A percentile compares a stretch with the other conserved stretches of the same genome.
These are phyloP conservation scores for Eupeodes corollae DNA, from an alignment of 1,140 invertebrate species.

Conservation along the genomic window DNA sequence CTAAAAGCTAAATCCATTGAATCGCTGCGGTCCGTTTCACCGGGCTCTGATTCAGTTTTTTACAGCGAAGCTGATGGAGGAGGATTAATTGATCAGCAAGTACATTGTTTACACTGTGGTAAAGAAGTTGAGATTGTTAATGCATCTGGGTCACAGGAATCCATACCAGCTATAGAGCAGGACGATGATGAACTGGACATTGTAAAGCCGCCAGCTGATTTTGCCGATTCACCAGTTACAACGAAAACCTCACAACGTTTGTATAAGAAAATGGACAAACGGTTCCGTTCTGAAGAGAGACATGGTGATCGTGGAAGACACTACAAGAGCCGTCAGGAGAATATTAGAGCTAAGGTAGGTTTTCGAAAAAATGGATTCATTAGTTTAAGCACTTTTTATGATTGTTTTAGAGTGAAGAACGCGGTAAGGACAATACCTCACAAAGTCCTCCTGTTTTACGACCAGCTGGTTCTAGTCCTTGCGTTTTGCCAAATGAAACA, in stretches of 20 bases:
- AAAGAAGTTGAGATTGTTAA: constrained; percentile 51
- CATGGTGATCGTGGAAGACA: constrained; percentile 50
- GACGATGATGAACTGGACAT: constrained; percentile 48
- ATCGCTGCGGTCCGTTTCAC: constrained; percentile 69
- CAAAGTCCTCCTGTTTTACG: constrained; percentile 55
- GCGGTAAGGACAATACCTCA: constrained; percentile 53
- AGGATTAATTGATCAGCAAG: constrained; percentile 22
- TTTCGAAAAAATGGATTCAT: background rate
- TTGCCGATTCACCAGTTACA: constrained; percentile 68
- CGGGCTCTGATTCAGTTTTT: constrained; percentile 78
- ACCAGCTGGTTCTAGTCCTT: constrained; percentile 50
- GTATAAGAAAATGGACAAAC: constrained; percentile 71
- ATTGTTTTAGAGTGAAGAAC: constrained; percentile 55
- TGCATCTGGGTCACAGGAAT: constrained; percentile 34
- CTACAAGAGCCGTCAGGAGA: constrained; percentile 52
- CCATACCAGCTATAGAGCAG: constrained; percentile 25
- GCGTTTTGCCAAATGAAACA: constrained; percentile 49
- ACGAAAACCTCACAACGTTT: constrained; percentile 42
- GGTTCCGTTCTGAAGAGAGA: constrained; percentile 70
- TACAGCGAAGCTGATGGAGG: constrained; percentile 63
- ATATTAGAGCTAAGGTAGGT: constrained; percentile 54
- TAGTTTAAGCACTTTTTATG: background rate
- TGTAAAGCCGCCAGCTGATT: constrained; percentile 73
- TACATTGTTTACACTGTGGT: constrained; percentile 66
- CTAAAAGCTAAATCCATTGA: constrained; percentile 75